A percentile compares a stretch with the other conserved stretches of the same genome.
Evolutionary conservation across 1,140 invertebrate genomes (phyloP).

Genomic region (Papilio glaucus): DNA sequence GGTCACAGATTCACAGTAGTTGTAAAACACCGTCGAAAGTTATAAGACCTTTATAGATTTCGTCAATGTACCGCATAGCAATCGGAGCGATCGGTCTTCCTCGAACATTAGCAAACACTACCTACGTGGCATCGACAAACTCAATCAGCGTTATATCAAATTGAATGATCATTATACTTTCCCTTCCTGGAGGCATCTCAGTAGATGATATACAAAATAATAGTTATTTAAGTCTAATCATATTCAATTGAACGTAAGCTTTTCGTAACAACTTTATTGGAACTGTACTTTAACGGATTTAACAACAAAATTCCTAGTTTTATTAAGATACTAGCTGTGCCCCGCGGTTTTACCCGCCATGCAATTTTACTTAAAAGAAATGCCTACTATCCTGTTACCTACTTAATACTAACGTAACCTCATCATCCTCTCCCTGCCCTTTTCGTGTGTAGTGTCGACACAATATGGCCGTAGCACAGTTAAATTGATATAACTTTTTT

Average conservation of each 20-base stretch:
- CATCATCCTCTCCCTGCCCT: too few relatives aligned
- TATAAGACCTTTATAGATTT: not conserved
- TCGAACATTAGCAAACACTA: not conserved
- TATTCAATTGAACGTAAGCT: not conserved
- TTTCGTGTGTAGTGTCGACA: too few relatives aligned
- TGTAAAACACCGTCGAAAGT: too few relatives aligned
- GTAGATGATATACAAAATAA: not conserved
- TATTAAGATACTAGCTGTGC: too few relatives aligned
- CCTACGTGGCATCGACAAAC: not conserved
- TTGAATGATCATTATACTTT: slow-evolving; percentile 6
- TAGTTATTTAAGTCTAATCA: not conserved
- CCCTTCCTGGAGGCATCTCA: not conserved
- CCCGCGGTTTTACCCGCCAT: too few relatives aligned
- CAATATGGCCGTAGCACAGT: too few relatives aligned
- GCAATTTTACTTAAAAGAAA: too few relatives aligned
- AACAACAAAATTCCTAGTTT: too few relatives aligned
- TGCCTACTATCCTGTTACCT: too few relatives aligned
- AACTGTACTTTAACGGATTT: not conserved
- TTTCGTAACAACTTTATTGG: not conserved
- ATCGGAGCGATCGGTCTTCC: not conserved
- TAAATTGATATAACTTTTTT: too few relatives aligned
- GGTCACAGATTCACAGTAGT: too few relatives aligned
- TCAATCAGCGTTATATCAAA: slow-evolving; percentile 15
- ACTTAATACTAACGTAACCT: too few relatives aligned
- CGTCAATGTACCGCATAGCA: not conserved